phyloP scores from a whole-genome alignment of 2,797 vertebrate genomes.

The Phaenicophaeus curvirostris region DNA sequence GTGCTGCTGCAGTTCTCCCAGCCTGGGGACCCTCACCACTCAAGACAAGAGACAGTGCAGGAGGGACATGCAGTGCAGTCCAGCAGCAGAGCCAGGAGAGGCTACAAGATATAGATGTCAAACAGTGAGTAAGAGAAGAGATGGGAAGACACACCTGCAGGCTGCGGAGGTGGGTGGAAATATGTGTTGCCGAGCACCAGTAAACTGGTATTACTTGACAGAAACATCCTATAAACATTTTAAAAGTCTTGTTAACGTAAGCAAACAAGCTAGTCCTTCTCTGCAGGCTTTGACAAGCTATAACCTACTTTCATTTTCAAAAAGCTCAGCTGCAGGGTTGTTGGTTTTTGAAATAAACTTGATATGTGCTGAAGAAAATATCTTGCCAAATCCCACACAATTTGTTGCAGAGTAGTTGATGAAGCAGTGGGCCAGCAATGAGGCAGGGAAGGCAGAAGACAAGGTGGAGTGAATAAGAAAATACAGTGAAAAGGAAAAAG shows the following conservation, averaged over 20 bases:
- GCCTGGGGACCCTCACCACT: too few relatives aligned
- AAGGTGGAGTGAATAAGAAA: background rate
- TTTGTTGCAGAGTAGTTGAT: background rate
- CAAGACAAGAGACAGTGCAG: background rate
- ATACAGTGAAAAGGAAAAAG: background rate
- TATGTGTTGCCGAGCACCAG: background rate
- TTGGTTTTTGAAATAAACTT: background rate
- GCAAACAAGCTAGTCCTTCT: background rate
- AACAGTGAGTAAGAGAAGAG: background rate
- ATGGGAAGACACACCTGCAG: background rate
- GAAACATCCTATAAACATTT: slow-evolving; percentile 33
- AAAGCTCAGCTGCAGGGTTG: background rate
- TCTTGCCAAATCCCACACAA: background rate
- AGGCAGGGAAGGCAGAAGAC: background rate
- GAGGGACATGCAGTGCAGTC: background rate
- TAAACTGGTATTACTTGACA: background rate
- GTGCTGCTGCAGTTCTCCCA: background rate
- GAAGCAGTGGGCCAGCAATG: background rate
- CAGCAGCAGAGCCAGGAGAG: background rate
- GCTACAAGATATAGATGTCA: background rate
- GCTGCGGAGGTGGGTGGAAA: background rate
- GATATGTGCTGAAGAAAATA: background rate
- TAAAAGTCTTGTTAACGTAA: slow-evolving; percentile 31
- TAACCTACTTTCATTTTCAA: slow-evolving; percentile 11
- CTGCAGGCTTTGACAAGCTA: slow-evolving; percentile 26